Evolutionary conservation across 2,888 invertebrate genomes (phyloP).

Genomic region (Archips crataeganus): DNA sequence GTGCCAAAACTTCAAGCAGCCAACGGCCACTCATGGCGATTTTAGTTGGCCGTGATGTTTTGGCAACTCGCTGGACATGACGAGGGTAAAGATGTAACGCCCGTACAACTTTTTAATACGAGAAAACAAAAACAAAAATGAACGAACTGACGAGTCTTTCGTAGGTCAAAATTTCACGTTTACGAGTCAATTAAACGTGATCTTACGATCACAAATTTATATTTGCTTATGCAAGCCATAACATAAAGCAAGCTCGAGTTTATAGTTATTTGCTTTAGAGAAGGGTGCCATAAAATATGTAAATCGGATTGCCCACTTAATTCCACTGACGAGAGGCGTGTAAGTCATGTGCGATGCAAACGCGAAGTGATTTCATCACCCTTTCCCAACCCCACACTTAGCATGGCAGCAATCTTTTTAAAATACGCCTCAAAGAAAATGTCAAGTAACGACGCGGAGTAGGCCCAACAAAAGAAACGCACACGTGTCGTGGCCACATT

Average conservation of each 20-base stretch:
- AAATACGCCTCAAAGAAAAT: slow-evolving; percentile 57
- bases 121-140: too few relatives aligned
- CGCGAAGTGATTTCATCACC: slow-evolving; percentile 17
- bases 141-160: neutral
- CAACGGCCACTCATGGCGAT: neutral
- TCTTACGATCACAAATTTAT: neutral
- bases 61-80: neutral
- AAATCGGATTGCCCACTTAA: slow-evolving; percentile 25
- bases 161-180: too few relatives aligned
- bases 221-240: neutral
- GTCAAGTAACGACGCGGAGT: slow-evolving; percentile 57
- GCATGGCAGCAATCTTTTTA: slow-evolving; percentile 36
- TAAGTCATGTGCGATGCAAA: slow-evolving; percentile 30
- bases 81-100: too few relatives aligned
- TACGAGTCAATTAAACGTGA: neutral
- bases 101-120: too few relatives aligned
- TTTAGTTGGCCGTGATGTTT: neutral
- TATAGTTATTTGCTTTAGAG: slow-evolving; percentile 2
- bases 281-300: slow-evolving; percentile 24
- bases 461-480: slow-evolving; percentile 67
- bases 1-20: neutral
- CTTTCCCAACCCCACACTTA: slow-evolving; percentile 1
- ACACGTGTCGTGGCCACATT: slow-evolving; percentile 59
- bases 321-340: slow-evolving; percentile 10
- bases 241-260: neutral